Evolutionary conservation across 92 coral and sea anemone genomes (phyloP), one percentile per base, ranked within the genome.

Genomic region (Virgularia gustaviana): DNA sequence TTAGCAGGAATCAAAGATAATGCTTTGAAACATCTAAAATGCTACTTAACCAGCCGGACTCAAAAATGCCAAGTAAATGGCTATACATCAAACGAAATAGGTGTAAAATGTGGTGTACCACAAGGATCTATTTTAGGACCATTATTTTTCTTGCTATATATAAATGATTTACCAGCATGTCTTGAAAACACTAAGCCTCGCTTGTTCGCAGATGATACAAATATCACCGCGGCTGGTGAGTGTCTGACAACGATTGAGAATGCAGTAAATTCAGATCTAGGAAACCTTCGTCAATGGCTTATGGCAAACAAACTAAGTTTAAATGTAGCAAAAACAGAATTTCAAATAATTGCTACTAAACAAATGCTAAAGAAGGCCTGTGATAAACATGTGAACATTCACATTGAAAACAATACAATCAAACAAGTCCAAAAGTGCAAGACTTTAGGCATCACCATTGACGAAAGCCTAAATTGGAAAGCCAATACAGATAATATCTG

Each of bases 31-130:
- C 71, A 33, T 16, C 52, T 63, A 2, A 63, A 63, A 29, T 63
- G 18, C 20, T 63, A 63, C 27, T 63, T 63, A 63, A 63, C 71
- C 23, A 29, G 22, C 19, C 71, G 71, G 36, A 63, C 71, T 29
- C 70, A 61, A 61, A 61, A 35, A 61, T 61, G 70, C 35, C 41
- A 61, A 24, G 36, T 61, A 38, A 33, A 63, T 63, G 71, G 71
- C 25, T 63, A n/a, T n/a, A n/a, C n/a, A n/a, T 65, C 73, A 65
- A 41, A 28, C 12, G 73, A 65, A 65, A 20, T 18, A 30, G 24
- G 73, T 39, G 34, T 65, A 38, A 41, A 47, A 47, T 65, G 73
- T n/a, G n/a, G n/a, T n/a, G n/a, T n/a, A n/a, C n/a, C n/a, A n/a
- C n/a, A n/a, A n/a, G n/a, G n/a, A n/a, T 41, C 52, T 65, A 41